Evolutionary conservation across 2,888 invertebrate species (phyloP).

Genomic region (Beris morrisii): DNA sequence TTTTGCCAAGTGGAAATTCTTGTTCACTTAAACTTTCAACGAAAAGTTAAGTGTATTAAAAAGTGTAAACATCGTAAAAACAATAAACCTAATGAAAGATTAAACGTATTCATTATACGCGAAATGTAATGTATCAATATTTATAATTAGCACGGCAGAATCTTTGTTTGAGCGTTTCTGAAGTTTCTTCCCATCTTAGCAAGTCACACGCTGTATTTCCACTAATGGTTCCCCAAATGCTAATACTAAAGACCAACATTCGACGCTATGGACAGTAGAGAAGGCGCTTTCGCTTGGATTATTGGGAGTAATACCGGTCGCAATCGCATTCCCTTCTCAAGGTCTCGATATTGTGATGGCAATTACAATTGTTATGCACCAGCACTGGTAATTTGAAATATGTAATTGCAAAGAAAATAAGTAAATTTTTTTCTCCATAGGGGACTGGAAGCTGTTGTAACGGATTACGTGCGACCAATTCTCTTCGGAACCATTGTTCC

Average conservation of each 20-base stretch:
- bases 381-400: conserved; percentile 69
- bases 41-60: too few relatives aligned
- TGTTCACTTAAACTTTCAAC: too few relatives aligned
- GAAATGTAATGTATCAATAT: too few relatives aligned
- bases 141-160: too few relatives aligned
- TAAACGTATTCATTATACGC: too few relatives aligned
- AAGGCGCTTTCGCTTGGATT: conserved; percentile 65
- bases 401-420: background rate
- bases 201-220: too few relatives aligned
- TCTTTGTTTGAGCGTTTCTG: too few relatives aligned
- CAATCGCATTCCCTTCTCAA: conserved; percentile 68
- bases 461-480: conserved; percentile 79
- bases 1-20: too few relatives aligned
- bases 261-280: conserved; percentile 79
- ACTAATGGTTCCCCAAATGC: conserved; percentile 29
- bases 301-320: conserved; percentile 70
- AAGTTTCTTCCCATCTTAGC: too few relatives aligned
- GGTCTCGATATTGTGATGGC: conserved; percentile 71
- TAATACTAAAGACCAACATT: conserved; percentile 58
- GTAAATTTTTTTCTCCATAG: conserved; percentile 55
- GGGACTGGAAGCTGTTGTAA: conserved; percentile 83
- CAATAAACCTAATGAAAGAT: too few relatives aligned
- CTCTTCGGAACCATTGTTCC: conserved; percentile 75
- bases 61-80: too few relatives aligned
- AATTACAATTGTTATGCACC: conserved; percentile 68